phyloP scores from a whole-genome alignment of 2,797 vertebrate genomes.

The Mallotus villosus region DNA sequence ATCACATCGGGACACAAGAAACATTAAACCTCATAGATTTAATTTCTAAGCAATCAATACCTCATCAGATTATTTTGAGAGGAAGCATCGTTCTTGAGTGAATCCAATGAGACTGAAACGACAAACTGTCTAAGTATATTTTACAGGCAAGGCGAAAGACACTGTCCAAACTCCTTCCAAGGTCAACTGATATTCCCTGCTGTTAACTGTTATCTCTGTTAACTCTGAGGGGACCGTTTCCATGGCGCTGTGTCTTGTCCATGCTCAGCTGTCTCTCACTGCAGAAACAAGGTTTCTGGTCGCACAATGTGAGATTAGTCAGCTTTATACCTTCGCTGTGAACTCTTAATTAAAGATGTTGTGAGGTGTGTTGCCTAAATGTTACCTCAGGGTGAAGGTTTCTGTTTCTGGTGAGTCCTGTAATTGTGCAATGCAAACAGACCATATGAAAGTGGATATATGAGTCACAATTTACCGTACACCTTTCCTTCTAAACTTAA shows the following conservation, averaged over 20 bases:
- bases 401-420: too few relatives aligned
- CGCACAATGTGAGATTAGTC: not conserved
- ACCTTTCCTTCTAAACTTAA: too few relatives aligned
- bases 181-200: not conserved
- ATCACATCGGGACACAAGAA: not conserved
- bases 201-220: not conserved
- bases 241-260: not conserved
- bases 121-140: not conserved
- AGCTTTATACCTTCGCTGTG: not conserved
- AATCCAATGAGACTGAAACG: not conserved
- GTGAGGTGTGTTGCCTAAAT: too few relatives aligned
- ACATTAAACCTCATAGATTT: not conserved
- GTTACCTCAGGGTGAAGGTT: too few relatives aligned
- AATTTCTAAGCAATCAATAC: constrained; percentile 1
- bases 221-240: not conserved
- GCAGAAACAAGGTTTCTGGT: not conserved
- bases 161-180: not conserved
- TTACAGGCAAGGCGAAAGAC: not conserved
- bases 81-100: not conserved
- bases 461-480: too few relatives aligned
- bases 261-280: not conserved
- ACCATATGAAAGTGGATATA: too few relatives aligned
- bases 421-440: too few relatives aligned
- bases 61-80: not conserved
- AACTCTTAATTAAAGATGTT: not conserved